phyloP scores from a whole-genome alignment of 2,113 vertebrate species.

The Anarrhichthys ocellatus region DNA sequence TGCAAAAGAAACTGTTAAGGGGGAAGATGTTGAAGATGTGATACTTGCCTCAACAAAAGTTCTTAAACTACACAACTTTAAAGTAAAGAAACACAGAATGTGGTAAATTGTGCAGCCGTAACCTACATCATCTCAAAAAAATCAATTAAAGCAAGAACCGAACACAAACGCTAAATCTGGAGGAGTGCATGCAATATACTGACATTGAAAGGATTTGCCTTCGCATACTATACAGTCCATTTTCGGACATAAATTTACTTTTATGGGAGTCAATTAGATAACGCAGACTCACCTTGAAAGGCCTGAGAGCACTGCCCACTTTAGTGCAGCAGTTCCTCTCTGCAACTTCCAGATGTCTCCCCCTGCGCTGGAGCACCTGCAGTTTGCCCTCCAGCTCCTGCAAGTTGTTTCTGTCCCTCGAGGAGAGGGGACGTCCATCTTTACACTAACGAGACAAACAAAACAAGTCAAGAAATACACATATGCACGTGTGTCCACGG shows the following conservation, averaged over 20 bases:
- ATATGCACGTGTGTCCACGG: neutral
- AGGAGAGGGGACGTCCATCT: slow-evolving; percentile 93
- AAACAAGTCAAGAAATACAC: neutral
- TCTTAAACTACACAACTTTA: slow-evolving; percentile 20
- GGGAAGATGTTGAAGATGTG: slow-evolving; percentile 4
- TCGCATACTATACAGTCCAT: slow-evolving; percentile 3
- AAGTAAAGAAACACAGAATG: neutral
- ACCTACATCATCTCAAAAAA: neutral
- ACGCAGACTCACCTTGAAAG: slow-evolving; percentile 89
- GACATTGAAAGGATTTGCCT: neutral
- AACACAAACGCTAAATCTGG: neutral
- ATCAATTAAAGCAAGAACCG: neutral
- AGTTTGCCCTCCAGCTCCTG: slow-evolving; percentile 92
- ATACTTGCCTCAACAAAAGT: neutral
- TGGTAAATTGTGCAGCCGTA: neutral
- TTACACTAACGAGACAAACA: slow-evolving; percentile 84
- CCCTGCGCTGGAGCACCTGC: slow-evolving; percentile 87
- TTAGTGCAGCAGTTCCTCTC: slow-evolving; percentile 95
- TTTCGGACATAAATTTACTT: slow-evolving; percentile 20
- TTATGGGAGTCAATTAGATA: slow-evolving; percentile 36
- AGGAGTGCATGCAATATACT: neutral
- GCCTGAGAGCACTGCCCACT: slow-evolving; percentile 90
- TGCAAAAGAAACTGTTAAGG: slow-evolving; percentile 35
- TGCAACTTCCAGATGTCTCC: slow-evolving; percentile 91
- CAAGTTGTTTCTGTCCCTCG: slow-evolving; percentile 87